phyloP scores from a whole-genome alignment of 2,797 vertebrate genomes.

The Trichosurus vulpecula region DNA sequence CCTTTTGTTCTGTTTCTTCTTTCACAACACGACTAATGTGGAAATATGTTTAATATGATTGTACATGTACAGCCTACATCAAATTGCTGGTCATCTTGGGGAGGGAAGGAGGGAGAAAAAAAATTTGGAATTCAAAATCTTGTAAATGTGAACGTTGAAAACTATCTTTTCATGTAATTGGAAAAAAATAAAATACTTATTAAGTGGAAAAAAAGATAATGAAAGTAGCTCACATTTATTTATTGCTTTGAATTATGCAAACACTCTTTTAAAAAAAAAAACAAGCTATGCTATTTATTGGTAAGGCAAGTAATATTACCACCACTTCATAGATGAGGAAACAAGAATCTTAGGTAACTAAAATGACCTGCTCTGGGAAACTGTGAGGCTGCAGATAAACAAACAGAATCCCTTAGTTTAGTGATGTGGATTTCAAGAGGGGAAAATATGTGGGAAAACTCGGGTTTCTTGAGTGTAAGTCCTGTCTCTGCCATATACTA shows the following conservation, averaged over 20 bases:
- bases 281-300: not conserved
- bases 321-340: not conserved
- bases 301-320: not conserved
- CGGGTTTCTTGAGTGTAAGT: not conserved
- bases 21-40: too few species aligned
- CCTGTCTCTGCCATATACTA: not conserved
- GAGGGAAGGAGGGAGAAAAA: too few species aligned
- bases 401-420: not conserved
- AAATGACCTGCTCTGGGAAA: not conserved
- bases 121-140: too few species aligned
- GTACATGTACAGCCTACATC: too few species aligned
- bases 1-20: too few species aligned
- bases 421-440: not conserved
- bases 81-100: too few species aligned
- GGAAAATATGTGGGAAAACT: not conserved
- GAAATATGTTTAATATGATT: too few species aligned
- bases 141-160: too few species aligned
- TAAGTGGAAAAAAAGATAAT: not conserved
- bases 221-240: not conserved
- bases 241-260: not conserved
- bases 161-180: too few species aligned
- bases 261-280: not conserved
- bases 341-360: not conserved
- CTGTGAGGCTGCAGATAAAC: not conserved
- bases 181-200: too few species aligned